Evolutionary conservation across 2,888 invertebrate species (phyloP).

Genomic region (Tuberolachnus salignus): DNA sequence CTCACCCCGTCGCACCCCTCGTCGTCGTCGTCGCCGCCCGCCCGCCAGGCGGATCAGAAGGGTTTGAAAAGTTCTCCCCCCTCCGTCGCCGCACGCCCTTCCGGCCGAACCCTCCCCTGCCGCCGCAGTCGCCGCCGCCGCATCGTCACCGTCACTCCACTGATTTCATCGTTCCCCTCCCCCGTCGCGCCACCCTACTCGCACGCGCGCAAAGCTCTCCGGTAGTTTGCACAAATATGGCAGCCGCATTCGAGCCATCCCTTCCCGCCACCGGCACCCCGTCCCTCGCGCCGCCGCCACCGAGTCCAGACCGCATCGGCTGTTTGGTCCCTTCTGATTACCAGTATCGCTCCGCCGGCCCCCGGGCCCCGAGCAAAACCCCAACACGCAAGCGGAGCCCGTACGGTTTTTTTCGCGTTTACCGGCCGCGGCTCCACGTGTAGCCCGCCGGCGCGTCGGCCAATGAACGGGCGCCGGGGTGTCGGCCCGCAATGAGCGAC

Average conservation of each 20-base stretch:
- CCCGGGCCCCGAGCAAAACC: constrained; percentile 60
- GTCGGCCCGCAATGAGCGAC: constrained; percentile 45
- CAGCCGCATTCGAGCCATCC: constrained; percentile 59
- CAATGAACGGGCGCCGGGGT: constrained; percentile 7
- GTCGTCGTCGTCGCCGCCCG: background rate
- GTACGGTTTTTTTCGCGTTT: constrained; percentile 58
- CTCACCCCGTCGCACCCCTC: constrained; percentile 15
- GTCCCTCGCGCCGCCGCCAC: constrained; percentile 44
- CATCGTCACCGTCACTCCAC: constrained; percentile 61
- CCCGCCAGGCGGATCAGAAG: constrained; percentile 57
- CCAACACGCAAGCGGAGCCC: constrained; percentile 58
- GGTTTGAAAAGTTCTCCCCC: constrained; percentile 57
- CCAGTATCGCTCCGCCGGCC: constrained; percentile 61
- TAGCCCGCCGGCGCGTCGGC: constrained; percentile 47
- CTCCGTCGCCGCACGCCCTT: constrained; percentile 40
- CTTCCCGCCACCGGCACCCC: constrained; percentile 51
- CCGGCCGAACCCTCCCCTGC: constrained; percentile 44
- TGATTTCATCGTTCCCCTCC: constrained; percentile 66
- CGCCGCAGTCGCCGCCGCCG: constrained; percentile 38
- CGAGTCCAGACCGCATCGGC: constrained; percentile 53
- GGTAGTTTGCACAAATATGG: constrained; percentile 62
- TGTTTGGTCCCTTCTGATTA: constrained; percentile 59
- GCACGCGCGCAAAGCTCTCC: constrained; percentile 66
- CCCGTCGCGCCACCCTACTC: constrained; percentile 62
- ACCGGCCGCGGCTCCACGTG: constrained; percentile 59